Evolutionary conservation across 2,888 invertebrate species (phyloP).

Genomic region (Diaprepes abbreviatus): DNA sequence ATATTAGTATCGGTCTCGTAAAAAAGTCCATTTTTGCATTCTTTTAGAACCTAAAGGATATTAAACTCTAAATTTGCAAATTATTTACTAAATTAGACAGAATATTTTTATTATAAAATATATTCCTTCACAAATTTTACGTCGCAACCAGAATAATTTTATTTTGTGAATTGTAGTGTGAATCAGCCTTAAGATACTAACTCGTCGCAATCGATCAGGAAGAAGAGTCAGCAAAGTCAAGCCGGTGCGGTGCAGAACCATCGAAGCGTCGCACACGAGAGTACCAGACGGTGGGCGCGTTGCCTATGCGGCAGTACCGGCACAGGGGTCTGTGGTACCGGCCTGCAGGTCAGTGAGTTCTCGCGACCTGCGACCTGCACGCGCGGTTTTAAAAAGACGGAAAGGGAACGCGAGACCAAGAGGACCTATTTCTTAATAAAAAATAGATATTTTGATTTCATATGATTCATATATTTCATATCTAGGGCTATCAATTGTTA

Average conservation of each 20-base stretch:
- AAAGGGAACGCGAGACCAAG: constrained; percentile 28
- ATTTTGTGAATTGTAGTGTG: constrained; percentile 1
- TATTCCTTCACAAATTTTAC: too few relatives aligned
- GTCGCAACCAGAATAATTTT: too few relatives aligned
- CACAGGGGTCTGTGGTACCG: constrained; percentile 34
- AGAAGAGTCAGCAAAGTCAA: constrained; percentile 34
- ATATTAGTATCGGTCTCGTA: too few relatives aligned
- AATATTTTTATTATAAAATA: too few relatives aligned
- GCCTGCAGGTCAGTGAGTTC: constrained; percentile 66
- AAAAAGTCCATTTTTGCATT: too few relatives aligned
- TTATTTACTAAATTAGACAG: too few relatives aligned
- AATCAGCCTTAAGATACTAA: not conserved
- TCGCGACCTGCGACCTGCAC: constrained; percentile 64
- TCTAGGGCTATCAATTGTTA: too few relatives aligned
- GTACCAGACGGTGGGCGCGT: constrained; percentile 41
- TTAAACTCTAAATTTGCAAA: too few relatives aligned
- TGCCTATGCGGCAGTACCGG: constrained; percentile 21
- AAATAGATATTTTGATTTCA: not conserved
- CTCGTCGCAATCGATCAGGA: constrained; percentile 37
- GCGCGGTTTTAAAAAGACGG: constrained; percentile 13
- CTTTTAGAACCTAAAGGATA: too few relatives aligned
- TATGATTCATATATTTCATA: not conserved
- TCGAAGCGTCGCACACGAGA: constrained; percentile 32
- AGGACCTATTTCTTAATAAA: constrained; percentile 27
- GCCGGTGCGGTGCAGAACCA: constrained; percentile 31